Evolutionary conservation across 2,113 vertebrate genomes (phyloP).

Genomic region (Xiphophorus hellerii): DNA sequence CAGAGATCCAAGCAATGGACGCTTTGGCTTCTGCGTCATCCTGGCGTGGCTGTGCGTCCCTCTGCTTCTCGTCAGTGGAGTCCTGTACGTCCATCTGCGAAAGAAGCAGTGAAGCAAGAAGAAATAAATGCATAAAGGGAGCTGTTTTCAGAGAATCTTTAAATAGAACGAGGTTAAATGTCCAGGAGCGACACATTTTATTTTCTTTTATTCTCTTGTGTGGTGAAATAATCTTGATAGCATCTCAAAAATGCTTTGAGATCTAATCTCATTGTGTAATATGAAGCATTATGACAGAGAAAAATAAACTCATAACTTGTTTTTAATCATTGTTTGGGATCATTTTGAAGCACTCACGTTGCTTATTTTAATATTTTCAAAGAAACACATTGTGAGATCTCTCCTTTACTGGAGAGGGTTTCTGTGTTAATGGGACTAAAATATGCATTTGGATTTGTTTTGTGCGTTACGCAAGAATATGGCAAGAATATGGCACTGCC

Average conservation of each 20-base stretch:
- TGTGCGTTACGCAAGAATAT: not conserved
- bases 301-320: not conserved
- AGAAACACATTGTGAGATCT: not conserved
- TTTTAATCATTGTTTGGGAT: constrained; percentile 3
- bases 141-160: not conserved
- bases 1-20: constrained; percentile 69
- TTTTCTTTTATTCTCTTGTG: constrained; percentile 2
- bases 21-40: constrained; percentile 87
- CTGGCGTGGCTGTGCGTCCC: constrained; percentile 88
- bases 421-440: constrained; percentile 4
- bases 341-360: not conserved
- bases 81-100: constrained; percentile 86
- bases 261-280: not conserved
- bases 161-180: constrained; percentile 13
- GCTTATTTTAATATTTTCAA: constrained; percentile 16
- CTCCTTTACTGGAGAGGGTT: not conserved
- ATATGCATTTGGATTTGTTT: constrained; percentile 7
- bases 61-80: constrained; percentile 82
- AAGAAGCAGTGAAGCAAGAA: constrained; percentile 79
- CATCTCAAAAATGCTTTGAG: not conserved
- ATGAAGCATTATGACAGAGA: constrained; percentile 4
- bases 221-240: not conserved
- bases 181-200: not conserved
- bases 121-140: not conserved
- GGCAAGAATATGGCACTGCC: too few species aligned